Percentiles rank a stretch among this genome's conserved stretches.
phyloP scores from a whole-genome alignment of 2,113 vertebrate genomes.

The Poeciliopsis turrubarensis region DNA sequence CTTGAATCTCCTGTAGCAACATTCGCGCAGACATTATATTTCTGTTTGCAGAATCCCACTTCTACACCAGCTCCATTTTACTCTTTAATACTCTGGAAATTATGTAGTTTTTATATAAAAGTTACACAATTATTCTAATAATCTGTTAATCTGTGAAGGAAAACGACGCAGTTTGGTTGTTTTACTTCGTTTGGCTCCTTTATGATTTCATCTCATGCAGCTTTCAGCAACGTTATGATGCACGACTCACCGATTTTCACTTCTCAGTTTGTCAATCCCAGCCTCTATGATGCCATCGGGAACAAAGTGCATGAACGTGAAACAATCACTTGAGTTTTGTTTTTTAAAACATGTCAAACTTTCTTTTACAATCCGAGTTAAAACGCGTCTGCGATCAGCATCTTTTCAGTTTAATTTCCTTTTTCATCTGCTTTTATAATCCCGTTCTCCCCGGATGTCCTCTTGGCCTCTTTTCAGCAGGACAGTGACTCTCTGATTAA shows the following conservation, averaged over 20 bases:
- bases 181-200: too few species aligned
- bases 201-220: not conserved
- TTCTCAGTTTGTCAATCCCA: not conserved
- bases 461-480: not conserved
- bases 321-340: not conserved
- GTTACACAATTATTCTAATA: too few species aligned
- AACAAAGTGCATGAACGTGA: not conserved
- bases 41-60: too few species aligned
- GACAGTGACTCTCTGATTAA: conserved; percentile 51
- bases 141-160: too few species aligned
- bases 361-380: not conserved
- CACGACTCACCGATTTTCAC: not conserved
- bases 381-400: not conserved
- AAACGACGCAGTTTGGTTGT: too few species aligned
- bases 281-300: not conserved
- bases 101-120: too few species aligned
- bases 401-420: not conserved
- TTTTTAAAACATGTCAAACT: not conserved
- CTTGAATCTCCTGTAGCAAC: too few species aligned
- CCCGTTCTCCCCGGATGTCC: not conserved
- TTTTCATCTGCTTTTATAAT: not conserved
- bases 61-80: too few species aligned
- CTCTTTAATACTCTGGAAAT: too few species aligned
- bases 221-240: not conserved
- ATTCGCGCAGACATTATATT: too few species aligned